Conservation (phyloP, 2,113 vertebrate species). For the Zootoca vivipara region DNA sequence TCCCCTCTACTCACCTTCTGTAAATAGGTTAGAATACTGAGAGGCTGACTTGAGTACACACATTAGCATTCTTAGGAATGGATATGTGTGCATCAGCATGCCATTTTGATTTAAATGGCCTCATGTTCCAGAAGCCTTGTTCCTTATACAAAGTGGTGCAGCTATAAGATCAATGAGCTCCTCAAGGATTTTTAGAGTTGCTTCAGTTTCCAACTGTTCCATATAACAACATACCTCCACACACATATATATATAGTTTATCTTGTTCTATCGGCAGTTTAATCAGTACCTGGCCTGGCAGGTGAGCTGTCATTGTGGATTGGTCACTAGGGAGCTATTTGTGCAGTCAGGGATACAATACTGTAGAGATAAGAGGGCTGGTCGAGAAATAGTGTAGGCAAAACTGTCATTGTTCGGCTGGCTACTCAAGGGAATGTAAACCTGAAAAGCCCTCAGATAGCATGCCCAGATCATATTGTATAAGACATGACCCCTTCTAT, state of each 20-base stretch:
- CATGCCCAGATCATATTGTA: slow-evolving; percentile 14
- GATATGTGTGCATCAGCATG: background rate
- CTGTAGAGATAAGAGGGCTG: slow-evolving; percentile 6
- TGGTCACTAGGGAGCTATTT: slow-evolving; percentile 19
- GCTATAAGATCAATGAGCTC: background rate
- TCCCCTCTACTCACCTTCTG: background rate
- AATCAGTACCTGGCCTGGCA: background rate
- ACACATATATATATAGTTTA: background rate
- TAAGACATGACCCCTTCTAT: slow-evolving; percentile 8
- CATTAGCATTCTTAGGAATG: background rate
- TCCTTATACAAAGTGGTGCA: background rate
- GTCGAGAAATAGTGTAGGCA: slow-evolving; percentile 16
- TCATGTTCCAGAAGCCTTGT: background rate
- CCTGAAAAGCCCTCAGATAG: slow-evolving; percentile 30
- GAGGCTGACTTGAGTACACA: background rate
- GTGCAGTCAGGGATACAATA: slow-evolving; percentile 5
- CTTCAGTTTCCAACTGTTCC: background rate
- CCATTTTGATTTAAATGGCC: background rate
- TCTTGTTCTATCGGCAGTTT: background rate
- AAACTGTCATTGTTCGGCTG: slow-evolving; percentile 13
- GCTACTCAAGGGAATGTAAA: slow-evolving; percentile 11
- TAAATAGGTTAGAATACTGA: background rate
- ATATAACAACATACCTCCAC: background rate
- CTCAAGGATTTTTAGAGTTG: background rate
- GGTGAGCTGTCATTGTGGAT: slow-evolving; percentile 9